Base-by-base conservation (phyloP, 2,797 vertebrate species). In the Liparis tanakae region DNA sequence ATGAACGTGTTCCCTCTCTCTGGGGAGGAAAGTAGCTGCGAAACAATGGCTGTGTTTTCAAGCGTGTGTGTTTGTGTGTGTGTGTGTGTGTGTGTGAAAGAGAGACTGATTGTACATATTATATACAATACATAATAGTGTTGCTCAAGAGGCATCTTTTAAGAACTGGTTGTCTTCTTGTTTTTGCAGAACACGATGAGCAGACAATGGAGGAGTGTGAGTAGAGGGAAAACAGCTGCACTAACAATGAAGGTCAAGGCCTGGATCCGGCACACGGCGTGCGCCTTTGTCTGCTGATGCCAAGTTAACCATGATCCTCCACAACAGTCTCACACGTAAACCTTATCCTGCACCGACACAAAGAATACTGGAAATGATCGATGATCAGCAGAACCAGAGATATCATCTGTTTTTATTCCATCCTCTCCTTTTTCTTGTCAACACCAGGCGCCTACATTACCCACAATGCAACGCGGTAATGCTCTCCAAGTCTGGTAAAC, bases 1-100 rank as follows among this genome's bases (percentile, higher is more conserved):
- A 82, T 80, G 87, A 89, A 87, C 80, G 66, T 72, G 74, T 65
- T 55, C 63, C 25, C 39, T 69, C 78, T 70, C 84, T 72, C 64
- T 15, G 10, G 74, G 71, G 77, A 82, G 66, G 54, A 74, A 80
- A 56, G 61, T 50, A 74, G 74, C 65, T 63, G 76, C 75, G 3
- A 80, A 88, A 84, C 79, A 81, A 72, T 66, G 72, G 73, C 50
- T 76, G 68, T 37, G 41, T 67, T 76, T 77, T 66, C 53, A 51
- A 57, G 10, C 9, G 5, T 55, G 17, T 59, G 39, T 72, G 60
- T 74, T 41, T 46, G 30, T 43, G n/a, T 58, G 22, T 50, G 51
- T 48, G 64, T 72, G 48, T 48, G 33, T 46, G 18, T 50, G 33
- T 60, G 50, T 64, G 63, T 61, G 39, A 61, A 30, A 55, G 54